These are phyloP conservation scores for Rhyacichthys aspro DNA, from an alignment of 2,797 vertebrate genomes.

Conservation along the genomic window DNA sequence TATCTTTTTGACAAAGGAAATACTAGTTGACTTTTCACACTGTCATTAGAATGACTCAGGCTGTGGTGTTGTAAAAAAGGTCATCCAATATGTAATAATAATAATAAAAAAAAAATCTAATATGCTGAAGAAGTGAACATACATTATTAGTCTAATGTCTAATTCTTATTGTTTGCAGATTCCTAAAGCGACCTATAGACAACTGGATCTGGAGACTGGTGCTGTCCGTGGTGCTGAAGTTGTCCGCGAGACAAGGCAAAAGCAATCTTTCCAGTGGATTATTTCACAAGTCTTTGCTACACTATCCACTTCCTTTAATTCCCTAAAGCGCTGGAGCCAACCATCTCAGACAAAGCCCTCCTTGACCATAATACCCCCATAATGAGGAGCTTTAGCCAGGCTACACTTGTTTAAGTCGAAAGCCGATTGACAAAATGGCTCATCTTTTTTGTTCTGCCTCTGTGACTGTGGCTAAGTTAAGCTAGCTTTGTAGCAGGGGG, in stretches of 20 bases:
- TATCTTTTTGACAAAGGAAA: too few species aligned
- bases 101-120: too few species aligned
- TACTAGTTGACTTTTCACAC: too few species aligned
- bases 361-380: slow-evolving; percentile 43
- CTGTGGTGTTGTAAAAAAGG: too few species aligned
- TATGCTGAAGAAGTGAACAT: too few species aligned
- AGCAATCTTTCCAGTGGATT: slow-evolving; percentile 13
- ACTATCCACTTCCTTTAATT: slow-evolving; percentile 31
- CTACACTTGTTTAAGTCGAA: slow-evolving; percentile 49
- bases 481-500: slow-evolving; percentile 53
- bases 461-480: slow-evolving; percentile 40
- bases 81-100: too few species aligned
- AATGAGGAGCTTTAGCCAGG: slow-evolving; percentile 54
- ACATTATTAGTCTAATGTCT: too few species aligned
- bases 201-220: background rate
- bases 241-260: background rate
- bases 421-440: slow-evolving; percentile 45
- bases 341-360: slow-evolving; percentile 26
- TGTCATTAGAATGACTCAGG: too few species aligned
- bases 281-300: slow-evolving; percentile 8
- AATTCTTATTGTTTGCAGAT: too few species aligned
- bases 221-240: slow-evolving; percentile 50
- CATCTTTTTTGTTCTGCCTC: slow-evolving; percentile 44
- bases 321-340: slow-evolving; percentile 19
- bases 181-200: background rate